Conservation (phyloP, 2,888 invertebrate genomes). For the Meandrusa payeni region DNA sequence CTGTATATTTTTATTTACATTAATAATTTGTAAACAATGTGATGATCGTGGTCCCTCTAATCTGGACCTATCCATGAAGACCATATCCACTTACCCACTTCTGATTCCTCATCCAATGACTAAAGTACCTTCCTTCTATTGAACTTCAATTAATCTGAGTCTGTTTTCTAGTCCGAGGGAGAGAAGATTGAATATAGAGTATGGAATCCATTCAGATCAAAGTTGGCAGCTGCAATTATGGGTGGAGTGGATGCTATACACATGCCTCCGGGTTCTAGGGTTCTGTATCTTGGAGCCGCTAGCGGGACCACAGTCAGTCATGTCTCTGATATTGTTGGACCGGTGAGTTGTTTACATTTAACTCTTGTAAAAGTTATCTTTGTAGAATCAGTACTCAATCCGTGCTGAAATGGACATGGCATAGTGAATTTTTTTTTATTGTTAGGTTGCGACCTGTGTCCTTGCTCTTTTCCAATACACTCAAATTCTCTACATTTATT, state of each 20-base stretch:
- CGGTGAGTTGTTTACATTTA: too few relatives aligned
- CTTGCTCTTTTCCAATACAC: too few relatives aligned
- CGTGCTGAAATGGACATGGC: too few relatives aligned
- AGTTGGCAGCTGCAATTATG: slow-evolving; percentile 98
- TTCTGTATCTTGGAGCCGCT: slow-evolving; percentile 98
- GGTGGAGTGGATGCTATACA: slow-evolving; percentile 98
- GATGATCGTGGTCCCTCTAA: slow-evolving; percentile 80
- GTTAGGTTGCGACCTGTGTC: too few relatives aligned
- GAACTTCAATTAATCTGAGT: background rate
- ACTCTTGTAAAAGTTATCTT: too few relatives aligned
- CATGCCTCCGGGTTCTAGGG: slow-evolving; percentile 97
- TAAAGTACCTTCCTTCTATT: background rate
- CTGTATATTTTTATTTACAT: too few relatives aligned
- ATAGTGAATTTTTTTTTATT: too few relatives aligned
- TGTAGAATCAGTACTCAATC: too few relatives aligned
- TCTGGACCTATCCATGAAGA: slow-evolving; percentile 78
- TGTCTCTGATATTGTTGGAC: slow-evolving; percentile 98
- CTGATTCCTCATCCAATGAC: slow-evolving; percentile 44
- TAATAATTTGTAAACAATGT: too few relatives aligned
- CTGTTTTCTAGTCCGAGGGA: slow-evolving; percentile 82
- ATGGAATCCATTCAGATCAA: slow-evolving; percentile 99
- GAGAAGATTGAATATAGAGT: slow-evolving; percentile 98
- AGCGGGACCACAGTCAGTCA: slow-evolving; percentile 99
- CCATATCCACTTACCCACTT: slow-evolving; percentile 79
- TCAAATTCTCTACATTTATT: too few relatives aligned